Evolutionary conservation across 2,797 vertebrate genomes (phyloP).

Genomic region (Xenentodon cancila): DNA sequence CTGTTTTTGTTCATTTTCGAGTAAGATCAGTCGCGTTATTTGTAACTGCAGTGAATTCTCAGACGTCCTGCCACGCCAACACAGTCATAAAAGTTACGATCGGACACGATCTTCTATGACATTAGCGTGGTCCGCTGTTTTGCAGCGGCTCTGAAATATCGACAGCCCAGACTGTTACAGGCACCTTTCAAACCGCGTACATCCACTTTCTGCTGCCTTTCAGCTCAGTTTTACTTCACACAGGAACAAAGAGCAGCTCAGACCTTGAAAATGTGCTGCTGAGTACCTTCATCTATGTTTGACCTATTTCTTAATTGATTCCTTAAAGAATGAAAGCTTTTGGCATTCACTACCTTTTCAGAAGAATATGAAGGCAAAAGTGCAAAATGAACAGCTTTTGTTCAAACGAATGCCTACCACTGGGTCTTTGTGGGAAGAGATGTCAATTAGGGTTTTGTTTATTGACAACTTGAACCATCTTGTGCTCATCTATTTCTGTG

Average conservation of each 20-base stretch:
- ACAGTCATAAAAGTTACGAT: constrained; percentile 25
- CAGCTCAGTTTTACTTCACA: constrained; percentile 12
- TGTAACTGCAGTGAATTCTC: background rate
- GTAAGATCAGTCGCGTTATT: constrained; percentile 9
- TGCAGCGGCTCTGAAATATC: constrained; percentile 19
- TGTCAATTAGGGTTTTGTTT: constrained; percentile 47
- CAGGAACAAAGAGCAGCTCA: constrained; percentile 33
- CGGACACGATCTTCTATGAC: constrained; percentile 31
- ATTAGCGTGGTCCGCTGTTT: constrained; percentile 13
- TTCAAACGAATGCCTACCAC: constrained; percentile 37
- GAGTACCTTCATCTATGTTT: constrained; percentile 49
- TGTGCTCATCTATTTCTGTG: constrained; percentile 22
- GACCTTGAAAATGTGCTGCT: constrained; percentile 59
- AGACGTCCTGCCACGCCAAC: constrained; percentile 5
- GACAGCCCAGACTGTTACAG: constrained; percentile 12
- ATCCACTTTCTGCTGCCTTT: constrained; percentile 15
- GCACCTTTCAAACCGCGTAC: constrained; percentile 17
- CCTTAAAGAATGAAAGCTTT: constrained; percentile 55
- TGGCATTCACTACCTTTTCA: constrained; percentile 44
- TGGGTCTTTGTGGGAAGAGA: constrained; percentile 29
- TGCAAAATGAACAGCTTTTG: constrained; percentile 41
- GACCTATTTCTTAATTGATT: constrained; percentile 61
- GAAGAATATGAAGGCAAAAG: constrained; percentile 38
- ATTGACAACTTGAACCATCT: constrained; percentile 34
- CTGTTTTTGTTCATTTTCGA: constrained; percentile 10